These are phyloP conservation scores for Phortica variegata DNA, from an alignment of 1,140 invertebrate genomes.

Conservation along the genomic window DNA sequence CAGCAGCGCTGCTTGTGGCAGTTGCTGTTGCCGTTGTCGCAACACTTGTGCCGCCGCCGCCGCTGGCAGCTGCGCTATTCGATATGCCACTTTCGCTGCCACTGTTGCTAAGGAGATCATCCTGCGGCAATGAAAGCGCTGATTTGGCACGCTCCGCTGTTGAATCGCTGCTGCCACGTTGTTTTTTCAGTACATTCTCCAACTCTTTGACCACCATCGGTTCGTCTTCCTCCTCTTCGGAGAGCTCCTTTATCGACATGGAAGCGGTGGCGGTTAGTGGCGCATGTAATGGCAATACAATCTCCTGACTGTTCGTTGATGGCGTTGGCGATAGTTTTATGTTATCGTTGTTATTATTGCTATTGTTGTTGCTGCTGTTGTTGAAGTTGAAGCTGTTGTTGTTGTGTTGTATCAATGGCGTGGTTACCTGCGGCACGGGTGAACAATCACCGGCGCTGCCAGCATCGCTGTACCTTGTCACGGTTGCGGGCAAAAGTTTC, in stretches of 20 bases:
- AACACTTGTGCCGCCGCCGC: conserved; percentile 15
- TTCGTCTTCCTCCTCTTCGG: conserved; percentile 43
- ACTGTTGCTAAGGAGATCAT: conserved; percentile 42
- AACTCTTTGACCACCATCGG: conserved; percentile 30
- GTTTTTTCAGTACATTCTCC: conserved; percentile 13
- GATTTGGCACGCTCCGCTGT: conserved; percentile 39
- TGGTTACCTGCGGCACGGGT: too few species aligned
- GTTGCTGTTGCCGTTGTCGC: conserved; percentile 28
- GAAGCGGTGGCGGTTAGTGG: conserved; percentile 57
- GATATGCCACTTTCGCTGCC: conserved; percentile 37
- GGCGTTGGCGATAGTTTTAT: conserved; percentile 60
- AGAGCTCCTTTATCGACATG: conserved; percentile 46
- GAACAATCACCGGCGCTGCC: too few species aligned
- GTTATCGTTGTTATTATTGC: conserved; percentile 49
- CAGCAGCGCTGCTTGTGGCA: conserved; percentile 9
- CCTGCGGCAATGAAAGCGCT: conserved; percentile 43
- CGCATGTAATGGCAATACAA: conserved; percentile 40
- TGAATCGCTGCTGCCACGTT: conserved; percentile 32
- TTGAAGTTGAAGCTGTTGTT: conserved; percentile 1
- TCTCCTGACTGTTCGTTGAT: conserved; percentile 58
- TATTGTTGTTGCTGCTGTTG: conserved; percentile 56
- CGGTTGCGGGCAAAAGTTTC: conserved; percentile 28
- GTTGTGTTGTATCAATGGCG: conserved; percentile 13
- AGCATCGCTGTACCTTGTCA: background rate
- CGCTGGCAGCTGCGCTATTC: conserved; percentile 19